phyloP scores from a whole-genome alignment of 1,140 invertebrate species.

The Cepaea nemoralis region DNA sequence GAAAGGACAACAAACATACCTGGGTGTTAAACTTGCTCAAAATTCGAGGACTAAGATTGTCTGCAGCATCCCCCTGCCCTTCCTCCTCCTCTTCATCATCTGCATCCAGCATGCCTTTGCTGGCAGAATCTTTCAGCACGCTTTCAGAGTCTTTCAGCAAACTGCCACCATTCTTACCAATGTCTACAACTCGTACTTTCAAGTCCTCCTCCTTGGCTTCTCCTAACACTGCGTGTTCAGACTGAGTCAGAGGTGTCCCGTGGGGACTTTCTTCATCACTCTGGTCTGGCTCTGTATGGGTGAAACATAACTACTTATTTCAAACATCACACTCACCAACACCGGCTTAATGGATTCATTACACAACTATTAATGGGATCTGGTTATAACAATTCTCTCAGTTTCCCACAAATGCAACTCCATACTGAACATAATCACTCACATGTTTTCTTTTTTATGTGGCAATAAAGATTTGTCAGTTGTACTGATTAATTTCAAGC shows the following conservation, averaged over 20 bases:
- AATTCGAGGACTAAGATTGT: slow-evolving; percentile 1
- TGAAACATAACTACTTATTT: not conserved
- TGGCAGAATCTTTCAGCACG: slow-evolving; percentile 11
- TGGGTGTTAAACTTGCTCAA: slow-evolving; percentile 24
- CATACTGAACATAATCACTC: no score
- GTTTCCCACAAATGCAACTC: no score
- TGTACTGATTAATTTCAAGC: no score
- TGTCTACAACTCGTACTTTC: not conserved
- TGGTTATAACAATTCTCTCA: no score
- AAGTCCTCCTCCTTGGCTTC: not conserved
- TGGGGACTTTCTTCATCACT: slow-evolving; percentile 39
- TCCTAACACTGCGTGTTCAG: not conserved
- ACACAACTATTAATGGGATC: no score
- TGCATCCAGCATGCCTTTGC: slow-evolving; percentile 1
- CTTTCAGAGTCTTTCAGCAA: not conserved
- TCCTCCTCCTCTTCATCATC: slow-evolving; percentile 24
- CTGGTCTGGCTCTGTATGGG: not conserved
- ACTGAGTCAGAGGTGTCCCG: not conserved
- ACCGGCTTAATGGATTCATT: no score
- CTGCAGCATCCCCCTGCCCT: not conserved
- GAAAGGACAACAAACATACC: not conserved
- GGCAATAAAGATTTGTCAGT: no score
- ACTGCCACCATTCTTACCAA: slow-evolving; percentile 1
- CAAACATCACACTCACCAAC: no score
- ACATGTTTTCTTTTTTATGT: no score